phyloP scores from a whole-genome alignment of 2,888 invertebrate species.

The Anodontia alba region DNA sequence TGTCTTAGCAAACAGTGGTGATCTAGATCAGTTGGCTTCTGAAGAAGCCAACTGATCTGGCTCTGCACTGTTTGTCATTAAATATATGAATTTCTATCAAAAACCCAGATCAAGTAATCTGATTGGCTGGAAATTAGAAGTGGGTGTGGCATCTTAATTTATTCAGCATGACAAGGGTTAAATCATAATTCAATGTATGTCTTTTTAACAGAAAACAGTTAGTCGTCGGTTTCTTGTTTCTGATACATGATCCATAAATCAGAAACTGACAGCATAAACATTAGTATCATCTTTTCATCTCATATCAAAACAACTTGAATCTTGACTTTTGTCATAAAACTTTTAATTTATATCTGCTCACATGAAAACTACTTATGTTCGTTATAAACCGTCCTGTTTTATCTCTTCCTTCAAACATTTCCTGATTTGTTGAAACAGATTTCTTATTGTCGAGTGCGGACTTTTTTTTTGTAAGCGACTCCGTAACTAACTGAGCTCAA shows the following conservation, averaged over 20 bases:
- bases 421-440: conserved; percentile 1
- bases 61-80: too few species aligned
- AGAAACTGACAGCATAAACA: conserved; percentile 52
- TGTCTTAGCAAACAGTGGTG: too few species aligned
- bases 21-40: too few species aligned
- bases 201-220: neutral
- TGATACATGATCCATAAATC: conserved; percentile 50
- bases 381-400: neutral
- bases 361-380: conserved; percentile 3
- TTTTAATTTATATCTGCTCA: conserved; percentile 13
- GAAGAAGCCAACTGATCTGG: too few species aligned
- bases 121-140: too few species aligned
- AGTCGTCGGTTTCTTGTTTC: neutral
- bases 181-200: too few species aligned
- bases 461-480: neutral
- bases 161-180: too few species aligned
- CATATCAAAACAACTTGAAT: neutral
- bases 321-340: conserved; percentile 18
- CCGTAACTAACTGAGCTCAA: too few species aligned
- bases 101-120: too few species aligned
- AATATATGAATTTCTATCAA: too few species aligned
- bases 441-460: conserved; percentile 2
- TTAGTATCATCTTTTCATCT: conserved; percentile 51
- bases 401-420: conserved; percentile 17
- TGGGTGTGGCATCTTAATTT: too few species aligned